These are phyloP conservation scores for Trachelus troglodyta DNA, from an alignment of 2,888 invertebrate genomes.

Conservation along the genomic window DNA sequence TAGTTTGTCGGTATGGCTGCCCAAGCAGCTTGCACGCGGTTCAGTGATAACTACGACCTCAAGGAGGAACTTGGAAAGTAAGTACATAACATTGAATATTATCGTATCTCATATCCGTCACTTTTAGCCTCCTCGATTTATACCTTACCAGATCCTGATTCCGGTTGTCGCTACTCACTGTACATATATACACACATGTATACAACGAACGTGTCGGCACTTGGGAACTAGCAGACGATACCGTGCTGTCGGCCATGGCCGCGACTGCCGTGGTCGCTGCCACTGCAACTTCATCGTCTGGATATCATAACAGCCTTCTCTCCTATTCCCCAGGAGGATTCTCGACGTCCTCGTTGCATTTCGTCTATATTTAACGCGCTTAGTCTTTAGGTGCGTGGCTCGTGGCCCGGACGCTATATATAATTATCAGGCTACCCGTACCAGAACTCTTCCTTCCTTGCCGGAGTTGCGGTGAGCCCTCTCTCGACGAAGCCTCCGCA, in stretches of 20 bases:
- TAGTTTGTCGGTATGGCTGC: conserved; percentile 79
- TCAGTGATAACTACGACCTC: conserved; percentile 99
- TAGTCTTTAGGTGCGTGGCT: conserved; percentile 14
- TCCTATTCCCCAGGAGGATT: background rate
- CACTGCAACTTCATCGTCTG: background rate
- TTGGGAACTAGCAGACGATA: conserved; percentile 43
- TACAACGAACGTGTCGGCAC: background rate
- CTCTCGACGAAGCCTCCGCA: conserved; percentile 27
- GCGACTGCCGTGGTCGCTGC: conserved; percentile 15
- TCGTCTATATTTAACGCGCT: conserved; percentile 57
- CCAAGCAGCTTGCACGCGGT: conserved; percentile 93
- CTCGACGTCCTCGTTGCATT: conserved; percentile 44
- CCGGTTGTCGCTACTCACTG: background rate
- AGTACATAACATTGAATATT: conserved; percentile 67
- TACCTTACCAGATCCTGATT: background rate
- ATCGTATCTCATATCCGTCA: conserved; percentile 1
- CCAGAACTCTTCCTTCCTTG: background rate
- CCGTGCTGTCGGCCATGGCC: conserved; percentile 44
- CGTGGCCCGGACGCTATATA: conserved; percentile 4
- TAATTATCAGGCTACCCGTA: background rate
- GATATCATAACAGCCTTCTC: no score
- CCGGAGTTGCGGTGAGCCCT: background rate
- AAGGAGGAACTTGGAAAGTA: conserved; percentile 99
- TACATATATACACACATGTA: background rate
- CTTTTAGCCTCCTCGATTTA: background rate